Conservation (phyloP, 2,888 invertebrate genomes). For the Phengaris alcon region DNA sequence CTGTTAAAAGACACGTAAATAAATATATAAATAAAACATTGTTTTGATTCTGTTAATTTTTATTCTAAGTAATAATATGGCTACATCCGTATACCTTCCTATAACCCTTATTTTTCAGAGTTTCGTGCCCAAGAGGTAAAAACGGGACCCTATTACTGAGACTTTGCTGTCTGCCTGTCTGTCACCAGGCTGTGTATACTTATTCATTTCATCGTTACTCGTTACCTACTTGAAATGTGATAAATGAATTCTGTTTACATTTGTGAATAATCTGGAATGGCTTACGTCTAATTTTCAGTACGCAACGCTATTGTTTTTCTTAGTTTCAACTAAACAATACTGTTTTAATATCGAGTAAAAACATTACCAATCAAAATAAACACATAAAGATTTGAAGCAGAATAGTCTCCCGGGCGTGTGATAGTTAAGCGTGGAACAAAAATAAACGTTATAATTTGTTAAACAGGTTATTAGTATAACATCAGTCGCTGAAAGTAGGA, state of each 20-base stretch:
- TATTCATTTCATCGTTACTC: no score
- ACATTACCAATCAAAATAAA: conserved; percentile 70
- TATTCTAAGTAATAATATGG: no score
- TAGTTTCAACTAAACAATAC: conserved; percentile 6
- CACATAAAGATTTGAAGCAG: conserved; percentile 71
- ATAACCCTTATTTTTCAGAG: no score
- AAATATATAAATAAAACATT: no score
- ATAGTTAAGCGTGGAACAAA: conserved; percentile 69
- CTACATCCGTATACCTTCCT: not conserved
- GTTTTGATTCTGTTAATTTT: no score
- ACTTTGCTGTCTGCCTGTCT: no score
- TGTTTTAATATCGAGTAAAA: conserved; percentile 44
- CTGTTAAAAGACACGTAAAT: no score
- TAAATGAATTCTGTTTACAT: not conserved
- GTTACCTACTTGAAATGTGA: not conserved
- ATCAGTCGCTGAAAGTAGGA: conserved; percentile 59
- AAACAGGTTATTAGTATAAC: conserved; percentile 74
- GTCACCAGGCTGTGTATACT: no score
- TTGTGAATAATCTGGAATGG: conserved; percentile 5
- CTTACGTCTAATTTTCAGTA: not conserved
- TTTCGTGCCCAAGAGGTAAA: no score
- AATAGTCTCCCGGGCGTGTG: conserved; percentile 71
- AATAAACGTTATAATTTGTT: conserved; percentile 76
- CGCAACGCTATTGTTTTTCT: conserved; percentile 23
- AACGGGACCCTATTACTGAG: no score